Conservation (phyloP, 92 coral and sea anemone genomes). For the Palythoa caribaeorum region DNA sequence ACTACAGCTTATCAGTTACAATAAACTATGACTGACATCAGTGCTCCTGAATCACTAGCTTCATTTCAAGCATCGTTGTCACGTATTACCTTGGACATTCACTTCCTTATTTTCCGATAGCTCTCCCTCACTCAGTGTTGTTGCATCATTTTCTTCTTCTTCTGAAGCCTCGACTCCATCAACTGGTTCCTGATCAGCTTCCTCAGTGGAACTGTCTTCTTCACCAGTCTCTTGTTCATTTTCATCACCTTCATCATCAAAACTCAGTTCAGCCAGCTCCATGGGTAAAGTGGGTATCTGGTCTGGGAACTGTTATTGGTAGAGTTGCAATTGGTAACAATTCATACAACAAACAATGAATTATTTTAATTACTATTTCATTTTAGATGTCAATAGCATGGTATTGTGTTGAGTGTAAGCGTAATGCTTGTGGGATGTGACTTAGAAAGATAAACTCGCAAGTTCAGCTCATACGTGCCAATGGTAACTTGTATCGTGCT, state of each 20-base stretch:
- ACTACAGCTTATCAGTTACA: background rate
- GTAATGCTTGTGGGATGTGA: too few species aligned
- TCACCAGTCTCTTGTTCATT: constrained; percentile 56
- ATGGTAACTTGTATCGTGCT: too few species aligned
- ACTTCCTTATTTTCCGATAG: constrained; percentile 56
- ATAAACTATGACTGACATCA: background rate
- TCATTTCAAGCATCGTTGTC: background rate
- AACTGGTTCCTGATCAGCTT: constrained; percentile 67
- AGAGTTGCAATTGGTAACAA: background rate
- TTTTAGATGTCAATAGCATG: background rate
- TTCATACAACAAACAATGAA: background rate
- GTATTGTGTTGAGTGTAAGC: too few species aligned
- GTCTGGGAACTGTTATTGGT: constrained; percentile 78
- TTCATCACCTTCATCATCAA: constrained; percentile 82
- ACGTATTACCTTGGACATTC: constrained; percentile 17
- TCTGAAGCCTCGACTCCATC: constrained; percentile 35
- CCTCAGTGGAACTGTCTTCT: constrained; percentile 59
- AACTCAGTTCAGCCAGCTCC: constrained; percentile 93
- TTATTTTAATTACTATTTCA: background rate
- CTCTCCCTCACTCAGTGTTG: constrained; percentile 69
- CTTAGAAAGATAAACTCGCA: too few species aligned
- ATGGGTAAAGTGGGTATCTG: constrained; percentile 85
- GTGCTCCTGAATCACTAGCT: background rate
- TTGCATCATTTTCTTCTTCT: constrained; percentile 60
- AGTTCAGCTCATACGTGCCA: too few species aligned